Conservation (phyloP, 1,140 invertebrate genomes). For the Musca domestica region DNA sequence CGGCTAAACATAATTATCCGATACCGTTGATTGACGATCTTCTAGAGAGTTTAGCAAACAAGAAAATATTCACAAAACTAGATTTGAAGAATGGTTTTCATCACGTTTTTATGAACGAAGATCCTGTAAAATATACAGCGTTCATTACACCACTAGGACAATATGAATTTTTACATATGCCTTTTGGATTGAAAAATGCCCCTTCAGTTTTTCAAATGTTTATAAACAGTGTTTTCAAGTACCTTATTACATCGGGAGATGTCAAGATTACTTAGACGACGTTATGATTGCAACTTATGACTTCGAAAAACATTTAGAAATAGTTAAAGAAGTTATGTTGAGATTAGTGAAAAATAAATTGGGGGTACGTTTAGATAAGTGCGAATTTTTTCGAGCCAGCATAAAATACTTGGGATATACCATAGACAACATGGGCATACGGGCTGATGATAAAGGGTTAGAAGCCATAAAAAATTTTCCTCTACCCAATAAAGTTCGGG, state of each 20-base stretch:
- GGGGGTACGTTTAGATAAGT: constrained; percentile 50
- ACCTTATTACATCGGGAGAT: constrained; percentile 24
- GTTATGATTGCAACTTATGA: constrained; percentile 24
- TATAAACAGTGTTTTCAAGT: constrained; percentile 49
- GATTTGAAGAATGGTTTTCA: constrained; percentile 46
- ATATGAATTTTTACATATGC: constrained; percentile 40
- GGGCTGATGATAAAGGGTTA: constrained; percentile 38
- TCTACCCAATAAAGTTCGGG: constrained; percentile 31
- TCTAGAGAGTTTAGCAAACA: constrained; percentile 34
- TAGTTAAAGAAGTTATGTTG: constrained; percentile 34
- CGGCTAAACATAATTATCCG: constrained; percentile 37
- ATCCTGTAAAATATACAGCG: constrained; percentile 37
- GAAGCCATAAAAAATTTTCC: constrained; percentile 43
- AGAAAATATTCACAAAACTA: constrained; percentile 36
- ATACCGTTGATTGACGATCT: constrained; percentile 46
- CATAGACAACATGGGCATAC: constrained; percentile 29
- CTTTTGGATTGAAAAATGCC: constrained; percentile 43
- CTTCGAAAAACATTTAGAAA: constrained; percentile 20
- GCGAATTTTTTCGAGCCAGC: constrained; percentile 35
- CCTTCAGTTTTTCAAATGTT: constrained; percentile 45
- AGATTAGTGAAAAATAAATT: constrained; percentile 43
- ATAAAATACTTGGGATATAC: constrained; percentile 48
- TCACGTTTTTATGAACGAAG: constrained; percentile 38
- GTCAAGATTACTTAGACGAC: constrained; percentile 28
- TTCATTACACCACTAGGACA: constrained; percentile 43